Conservation (phyloP, 2,797 vertebrate species). For the Gephyroberyx darwinii region DNA sequence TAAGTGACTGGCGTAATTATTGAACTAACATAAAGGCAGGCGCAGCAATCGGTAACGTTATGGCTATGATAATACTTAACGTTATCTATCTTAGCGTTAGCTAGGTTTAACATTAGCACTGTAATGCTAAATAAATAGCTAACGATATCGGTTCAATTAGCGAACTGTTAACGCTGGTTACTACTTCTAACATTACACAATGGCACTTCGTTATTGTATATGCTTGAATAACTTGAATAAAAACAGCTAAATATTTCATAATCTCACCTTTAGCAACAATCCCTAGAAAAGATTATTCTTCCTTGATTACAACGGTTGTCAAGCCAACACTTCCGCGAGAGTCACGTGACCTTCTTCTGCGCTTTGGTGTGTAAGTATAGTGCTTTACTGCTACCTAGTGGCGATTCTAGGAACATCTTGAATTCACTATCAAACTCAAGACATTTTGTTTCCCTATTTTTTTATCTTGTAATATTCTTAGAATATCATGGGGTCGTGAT, state of each 20-base stretch:
- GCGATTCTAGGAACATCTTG: not conserved
- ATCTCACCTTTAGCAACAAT: slow-evolving; percentile 48
- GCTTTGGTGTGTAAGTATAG: not conserved
- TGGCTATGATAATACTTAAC: not conserved
- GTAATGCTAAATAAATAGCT: not conserved
- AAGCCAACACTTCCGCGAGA: slow-evolving; percentile 62
- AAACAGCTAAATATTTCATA: not conserved
- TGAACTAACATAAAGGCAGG: not conserved
- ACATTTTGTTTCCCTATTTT: too few relatives aligned
- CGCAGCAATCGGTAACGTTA: not conserved
- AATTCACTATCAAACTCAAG: too few relatives aligned
- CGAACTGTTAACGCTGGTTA: not conserved
- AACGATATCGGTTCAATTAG: not conserved
- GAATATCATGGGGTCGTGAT: too few relatives aligned
- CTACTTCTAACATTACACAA: not conserved
- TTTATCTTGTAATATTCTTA: too few relatives aligned
- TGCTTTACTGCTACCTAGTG: slow-evolving; percentile 46
- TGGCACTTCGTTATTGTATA: accelerated
- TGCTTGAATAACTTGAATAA: not conserved
- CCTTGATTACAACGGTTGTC: slow-evolving; percentile 59
- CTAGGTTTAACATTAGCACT: not conserved
- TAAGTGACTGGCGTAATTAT: not conserved
- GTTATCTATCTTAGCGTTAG: not conserved
- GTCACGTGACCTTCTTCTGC: slow-evolving; percentile 58
- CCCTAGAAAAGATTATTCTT: slow-evolving; percentile 20